Evolutionary conservation across 2,888 invertebrate species (phyloP), one percentile per base, ranked within the genome.

Genomic region (Chloroclysta siterata): DNA sequence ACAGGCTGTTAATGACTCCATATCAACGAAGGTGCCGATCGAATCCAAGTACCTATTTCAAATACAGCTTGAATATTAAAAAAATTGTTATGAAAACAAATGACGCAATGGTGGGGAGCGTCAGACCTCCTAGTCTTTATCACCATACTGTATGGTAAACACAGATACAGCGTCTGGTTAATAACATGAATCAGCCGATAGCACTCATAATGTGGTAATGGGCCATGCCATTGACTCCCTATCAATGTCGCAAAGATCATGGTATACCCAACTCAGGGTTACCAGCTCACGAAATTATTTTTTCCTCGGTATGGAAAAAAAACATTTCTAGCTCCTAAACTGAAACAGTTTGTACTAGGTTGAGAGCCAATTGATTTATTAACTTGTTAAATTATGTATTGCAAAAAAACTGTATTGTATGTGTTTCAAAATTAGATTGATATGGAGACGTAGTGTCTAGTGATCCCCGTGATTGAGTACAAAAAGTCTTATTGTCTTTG

Each of bases 181-280:
- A 51, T 51, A 66, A 72, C 57, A 70, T 75, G 72, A 75, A 70
- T 73, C 69, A 72, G 69, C 48, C 56, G 70, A 74, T 79, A 79
- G 74, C 71, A 48, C 66, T 70, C 73, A 74, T 71, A 73, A 70
- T 78, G 63, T 71, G 72, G 69, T 69, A 56, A 64, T 66, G 70
- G 70, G 58, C 69, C 62, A 69, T 71, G 71, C 60, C 68, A 69
- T 71, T 73, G 73, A 70, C 73, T 72, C 55, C 56, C 62, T 65
- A 68, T 64, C 68, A 66, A 74, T 77, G 65, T 72, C 67, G 69
- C 69, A 76, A 71, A 60, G 54, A 67, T 39, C 58, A 71, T 68
- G 72, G 68, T 52, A 61, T 48, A 60, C 29, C 39, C 11, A 57
- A 63, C 22, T 44, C 4, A 53, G 66, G 63, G 68, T 63, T 70